A percentile compares a stretch with the other conserved stretches of the same genome.
These are phyloP conservation scores for Acromyrmex charruanus DNA, from an alignment of 1,140 invertebrate species.

Conservation along the genomic window DNA sequence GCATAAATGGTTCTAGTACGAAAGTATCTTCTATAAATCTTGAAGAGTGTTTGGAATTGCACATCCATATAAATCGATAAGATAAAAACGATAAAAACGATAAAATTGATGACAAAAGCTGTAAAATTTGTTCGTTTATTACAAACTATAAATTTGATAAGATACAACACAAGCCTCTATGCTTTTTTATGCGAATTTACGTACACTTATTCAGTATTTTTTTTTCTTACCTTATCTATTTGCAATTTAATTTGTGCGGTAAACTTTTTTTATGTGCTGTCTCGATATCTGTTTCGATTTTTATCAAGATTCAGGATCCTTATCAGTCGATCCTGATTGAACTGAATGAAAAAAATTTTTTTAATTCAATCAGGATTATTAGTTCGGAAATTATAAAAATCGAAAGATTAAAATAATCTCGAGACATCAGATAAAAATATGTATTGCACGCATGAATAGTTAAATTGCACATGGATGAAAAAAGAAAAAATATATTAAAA, in stretches of 20 bases:
- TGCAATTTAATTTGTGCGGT: not conserved
- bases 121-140: not conserved
- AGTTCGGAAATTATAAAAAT: not conserved
- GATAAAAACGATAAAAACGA: constrained; percentile 5
- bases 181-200: not conserved
- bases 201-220: not conserved
- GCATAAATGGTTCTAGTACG: constrained; percentile 14
- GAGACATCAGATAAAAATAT: too few relatives aligned
- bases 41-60: not conserved
- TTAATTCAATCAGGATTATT: not conserved
- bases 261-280: not conserved
- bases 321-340: not conserved
- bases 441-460: too few relatives aligned
- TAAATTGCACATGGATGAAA: too few relatives aligned
- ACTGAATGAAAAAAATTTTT: not conserved
- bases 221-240: not conserved
- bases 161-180: not conserved
- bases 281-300: not conserved
- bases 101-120: not conserved
- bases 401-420: not conserved
- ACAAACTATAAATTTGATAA: constrained; percentile 2
- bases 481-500: too few relatives aligned
- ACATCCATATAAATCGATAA: not conserved
- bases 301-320: not conserved
- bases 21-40: constrained; percentile 50